These are phyloP conservation scores for Eupithecia inturbata DNA, from an alignment of 2,888 invertebrate species.

Conservation along the genomic window DNA sequence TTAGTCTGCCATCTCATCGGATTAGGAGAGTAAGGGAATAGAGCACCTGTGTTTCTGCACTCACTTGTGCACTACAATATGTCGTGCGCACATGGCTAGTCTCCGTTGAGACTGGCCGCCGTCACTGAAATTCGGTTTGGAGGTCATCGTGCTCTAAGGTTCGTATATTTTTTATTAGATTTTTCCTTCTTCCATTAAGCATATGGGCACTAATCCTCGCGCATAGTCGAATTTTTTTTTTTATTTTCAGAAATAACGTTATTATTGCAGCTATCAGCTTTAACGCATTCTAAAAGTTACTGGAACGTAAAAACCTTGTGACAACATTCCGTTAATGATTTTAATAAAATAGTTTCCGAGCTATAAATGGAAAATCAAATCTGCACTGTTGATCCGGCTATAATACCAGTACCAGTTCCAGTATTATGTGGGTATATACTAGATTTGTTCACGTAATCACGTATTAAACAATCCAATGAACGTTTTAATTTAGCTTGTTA, in stretches of 20 bases:
- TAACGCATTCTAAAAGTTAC: neutral
- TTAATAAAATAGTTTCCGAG: neutral
- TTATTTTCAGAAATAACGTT: neutral
- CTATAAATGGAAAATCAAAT: neutral
- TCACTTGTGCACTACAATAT: neutral
- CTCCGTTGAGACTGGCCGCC: too few relatives aligned
- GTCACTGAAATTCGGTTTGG: too few relatives aligned
- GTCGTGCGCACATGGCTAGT: too few relatives aligned
- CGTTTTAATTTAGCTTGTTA: neutral
- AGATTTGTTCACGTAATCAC: neutral
- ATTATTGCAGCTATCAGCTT: too few relatives aligned
- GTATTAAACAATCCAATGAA: conserved; percentile 8
- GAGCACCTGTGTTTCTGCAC: neutral
- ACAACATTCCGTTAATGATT: neutral
- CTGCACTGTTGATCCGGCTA: neutral
- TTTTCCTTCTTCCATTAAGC: neutral
- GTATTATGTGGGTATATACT: neutral
- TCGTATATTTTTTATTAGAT: neutral
- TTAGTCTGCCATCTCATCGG: neutral
- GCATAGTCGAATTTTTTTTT: neutral
- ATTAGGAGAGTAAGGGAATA: neutral
- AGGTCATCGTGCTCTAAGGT: too few relatives aligned
- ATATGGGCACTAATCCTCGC: neutral
- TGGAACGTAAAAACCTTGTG: conserved; percentile 1
- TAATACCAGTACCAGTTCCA: neutral